Evolutionary conservation across 1,140 invertebrate genomes (phyloP), one percentile per base, ranked within the genome.

Genomic region (Oppia nitens): DNA sequence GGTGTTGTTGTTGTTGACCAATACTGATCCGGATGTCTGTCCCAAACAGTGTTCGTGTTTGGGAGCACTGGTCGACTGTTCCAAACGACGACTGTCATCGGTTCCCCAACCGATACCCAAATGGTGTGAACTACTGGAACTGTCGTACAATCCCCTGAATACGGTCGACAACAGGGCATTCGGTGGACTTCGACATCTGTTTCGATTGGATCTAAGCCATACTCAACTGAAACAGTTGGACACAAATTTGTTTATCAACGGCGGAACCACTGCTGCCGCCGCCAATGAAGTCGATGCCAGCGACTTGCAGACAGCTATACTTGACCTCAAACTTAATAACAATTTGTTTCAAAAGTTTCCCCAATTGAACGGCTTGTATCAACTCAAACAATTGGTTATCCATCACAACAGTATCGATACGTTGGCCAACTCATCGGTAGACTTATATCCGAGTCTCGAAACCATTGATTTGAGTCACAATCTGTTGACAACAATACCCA

Each of bases 281-380:
- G 88, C 89, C 23, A 85, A 82, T 64, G 83, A 88, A 62, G 88
- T 91, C 0, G 89, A 93, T 70, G 91, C 87, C 68, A 93, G 86
- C 68, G 85, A 89, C 65, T 83, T 83, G 29, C 80, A 78, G 64
- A n/a, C n/a, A n/a, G n/a, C n/a, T n/a, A n/a, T n/a, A n/a, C n/a
- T n/a, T n/a, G 82, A 81, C 0, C 70, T 60, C 67, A 78, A 74
- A 77, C 71, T 68, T 76, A 74, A 65, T 60, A 57, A 52, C 14
- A 54, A 28, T 61, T 49, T 25, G 14, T 53, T 64, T 2, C 50
- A 60, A 57, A 51, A 57, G 25, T 51, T 62, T 49, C 54, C 63
- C 68, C 67, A 65, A 69, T 55, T 62, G 17, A 53, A 57, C 60
- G 17, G 48, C 55, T 59, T 61, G 56, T 64, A 29, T 64, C 64